Evolutionary conservation across 2,888 invertebrate genomes (phyloP).

Genomic region (Busseola fusca): DNA sequence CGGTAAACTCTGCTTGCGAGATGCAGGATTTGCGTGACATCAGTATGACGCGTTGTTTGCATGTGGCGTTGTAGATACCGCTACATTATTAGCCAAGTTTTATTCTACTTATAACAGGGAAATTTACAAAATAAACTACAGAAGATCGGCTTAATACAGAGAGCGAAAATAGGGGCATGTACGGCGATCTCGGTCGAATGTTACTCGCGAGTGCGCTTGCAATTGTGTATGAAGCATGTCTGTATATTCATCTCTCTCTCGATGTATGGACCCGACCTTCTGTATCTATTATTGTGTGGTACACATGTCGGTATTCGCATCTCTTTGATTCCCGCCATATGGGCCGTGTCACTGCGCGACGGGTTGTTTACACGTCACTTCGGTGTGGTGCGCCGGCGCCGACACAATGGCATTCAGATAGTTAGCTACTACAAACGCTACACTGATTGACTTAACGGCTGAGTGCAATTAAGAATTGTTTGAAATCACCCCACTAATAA

Average conservation of each 20-base stretch:
- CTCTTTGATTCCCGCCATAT: constrained; percentile 42
- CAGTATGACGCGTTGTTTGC: too few species aligned
- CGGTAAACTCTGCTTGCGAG: too few species aligned
- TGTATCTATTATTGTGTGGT: background rate
- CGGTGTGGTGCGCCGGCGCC: constrained; percentile 31
- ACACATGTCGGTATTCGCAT: constrained; percentile 8
- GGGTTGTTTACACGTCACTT: constrained; percentile 53
- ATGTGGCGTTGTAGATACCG: too few species aligned
- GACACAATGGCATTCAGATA: constrained; percentile 35
- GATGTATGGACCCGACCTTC: background rate
- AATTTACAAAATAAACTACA: too few species aligned
- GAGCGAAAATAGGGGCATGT: background rate
- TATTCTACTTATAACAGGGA: background rate
- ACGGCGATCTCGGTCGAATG: background rate
- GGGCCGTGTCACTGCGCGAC: constrained; percentile 37
- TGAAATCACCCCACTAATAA: constrained; percentile 39
- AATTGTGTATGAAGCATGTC: background rate
- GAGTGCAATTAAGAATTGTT: constrained; percentile 52
- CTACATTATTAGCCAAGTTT: background rate
- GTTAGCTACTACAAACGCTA: constrained; percentile 38
- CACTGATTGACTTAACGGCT: constrained; percentile 51
- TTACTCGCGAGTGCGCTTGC: background rate
- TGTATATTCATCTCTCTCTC: background rate
- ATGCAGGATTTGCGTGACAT: too few species aligned
- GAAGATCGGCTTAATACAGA: background rate